Conservation (phyloP, 2,888 invertebrate genomes). For the Crepidodera aurea region DNA sequence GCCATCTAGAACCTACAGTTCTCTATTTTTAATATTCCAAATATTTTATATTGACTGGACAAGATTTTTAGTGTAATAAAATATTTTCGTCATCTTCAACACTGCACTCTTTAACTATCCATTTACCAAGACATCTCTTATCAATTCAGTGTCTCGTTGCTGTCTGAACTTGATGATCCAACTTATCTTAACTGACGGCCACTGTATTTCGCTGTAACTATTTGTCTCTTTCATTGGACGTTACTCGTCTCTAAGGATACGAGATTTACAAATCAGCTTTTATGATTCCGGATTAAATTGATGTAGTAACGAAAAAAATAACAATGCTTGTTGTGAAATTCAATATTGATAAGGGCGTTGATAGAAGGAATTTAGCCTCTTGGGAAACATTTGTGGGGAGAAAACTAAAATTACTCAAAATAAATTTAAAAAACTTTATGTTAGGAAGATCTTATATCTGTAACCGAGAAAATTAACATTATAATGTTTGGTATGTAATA, state of each 20-base stretch:
- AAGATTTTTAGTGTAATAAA: conserved; percentile 6
- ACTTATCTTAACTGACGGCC: conserved; percentile 34
- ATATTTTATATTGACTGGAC: too few relatives aligned
- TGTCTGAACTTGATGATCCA: conserved; percentile 34
- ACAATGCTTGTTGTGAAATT: conserved; percentile 10
- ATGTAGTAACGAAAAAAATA: conserved; percentile 10
- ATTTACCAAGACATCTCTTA: conserved; percentile 33
- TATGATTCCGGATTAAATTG: conserved; percentile 12
- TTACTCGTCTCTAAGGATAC: conserved; percentile 12
- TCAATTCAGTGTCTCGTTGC: conserved; percentile 36
- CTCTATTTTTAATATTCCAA: too few relatives aligned
- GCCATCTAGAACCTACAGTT: too few relatives aligned
- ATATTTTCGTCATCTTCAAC: conserved; percentile 26
- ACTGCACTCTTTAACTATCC: conserved; percentile 22
- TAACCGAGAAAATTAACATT: too few relatives aligned
- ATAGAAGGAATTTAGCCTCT: not conserved
- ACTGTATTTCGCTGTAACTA: conserved; percentile 33
- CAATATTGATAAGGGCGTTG: conserved; percentile 14
- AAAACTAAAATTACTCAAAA: not conserved
- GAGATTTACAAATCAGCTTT: conserved; percentile 17
- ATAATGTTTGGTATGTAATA: too few relatives aligned
- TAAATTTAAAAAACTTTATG: conserved; percentile 1
- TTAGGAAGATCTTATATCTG: not conserved
- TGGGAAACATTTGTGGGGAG: conserved; percentile 7
- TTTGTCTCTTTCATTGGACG: conserved; percentile 32